Base-by-base conservation (phyloP, 2,113 vertebrate species). In the Peromyscus leucopus region DNA sequence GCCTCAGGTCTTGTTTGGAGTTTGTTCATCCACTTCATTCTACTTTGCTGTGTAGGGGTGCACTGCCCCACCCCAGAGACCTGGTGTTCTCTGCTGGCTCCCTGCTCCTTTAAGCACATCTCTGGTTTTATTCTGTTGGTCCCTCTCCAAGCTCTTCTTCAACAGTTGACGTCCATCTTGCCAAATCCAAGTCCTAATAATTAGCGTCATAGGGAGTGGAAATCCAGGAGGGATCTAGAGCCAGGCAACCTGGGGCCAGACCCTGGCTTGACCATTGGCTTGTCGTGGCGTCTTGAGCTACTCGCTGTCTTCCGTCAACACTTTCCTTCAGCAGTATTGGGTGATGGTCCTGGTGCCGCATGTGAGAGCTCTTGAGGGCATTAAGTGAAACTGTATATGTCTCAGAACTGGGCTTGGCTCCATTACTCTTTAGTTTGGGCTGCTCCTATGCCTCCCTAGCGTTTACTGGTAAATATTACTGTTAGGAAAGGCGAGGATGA, bases 21-120 rank as follows among this genome's bases (percentile, higher is more conserved):
- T 95, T 93, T 91, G 59, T 96, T 90, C 42, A 17, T 57, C 63
- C 39, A 17, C 19, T 88, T 89, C 57, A 89, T 80, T 72, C 80
- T n/a, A 48, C 8, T 48, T 31, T 91, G 7, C 67, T 72, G 89
- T 46, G 26, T 51, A 9, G 83, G 26, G 4, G 4, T 90, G 9
- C 13, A 55, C 65, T n/a, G 59, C 10, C 24, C 31, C 55, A 4
- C 28, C 42, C 51, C n/a, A n/a, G n/a, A n/a, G n/a, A n/a, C n/a
- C 39, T 9, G n/a, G 2, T 69, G 24, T 59, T 91, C 15, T 89
- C 51, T 91, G 85, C 48, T 69, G 51, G 26, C 7, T 39, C 76
- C 74, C 67, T 48, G 19, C 39, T 95, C 79, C 84, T 88, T 75
- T 85, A 16, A 69, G 63, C 42, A 26, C 46, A 31, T 82, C 90